These are phyloP conservation scores for Cerceris ruficornis DNA, from an alignment of 2,888 invertebrate species.

Conservation along the genomic window DNA sequence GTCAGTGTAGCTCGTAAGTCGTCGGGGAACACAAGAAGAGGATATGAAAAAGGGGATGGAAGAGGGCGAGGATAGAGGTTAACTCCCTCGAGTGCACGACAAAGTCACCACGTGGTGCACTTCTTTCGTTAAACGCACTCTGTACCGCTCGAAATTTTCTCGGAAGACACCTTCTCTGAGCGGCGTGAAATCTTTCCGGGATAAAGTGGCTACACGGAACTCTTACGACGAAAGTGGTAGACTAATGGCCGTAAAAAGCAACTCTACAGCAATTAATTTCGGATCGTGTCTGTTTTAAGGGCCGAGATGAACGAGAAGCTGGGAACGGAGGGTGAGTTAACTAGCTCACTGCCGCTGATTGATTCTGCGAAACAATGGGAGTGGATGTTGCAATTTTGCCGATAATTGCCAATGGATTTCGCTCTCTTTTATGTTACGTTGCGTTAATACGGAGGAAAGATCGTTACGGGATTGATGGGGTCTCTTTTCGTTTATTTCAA, in stretches of 20 bases:
- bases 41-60: slow-evolving; percentile 21
- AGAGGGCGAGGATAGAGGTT: slow-evolving; percentile 13
- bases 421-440: no score
- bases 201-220: slow-evolving; percentile 18
- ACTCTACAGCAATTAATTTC: slow-evolving; percentile 19
- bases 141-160: slow-evolving; percentile 18
- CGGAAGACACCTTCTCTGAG: slow-evolving; percentile 5
- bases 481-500: no score
- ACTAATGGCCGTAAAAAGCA: slow-evolving; percentile 3
- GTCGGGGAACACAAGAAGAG: slow-evolving; percentile 16
- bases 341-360: background rate
- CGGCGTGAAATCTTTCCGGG: slow-evolving; percentile 1
- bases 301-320: background rate
- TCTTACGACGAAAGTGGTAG: background rate
- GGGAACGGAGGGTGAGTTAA: background rate
- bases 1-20: slow-evolving; percentile 32
- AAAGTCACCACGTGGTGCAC: slow-evolving; percentile 19
- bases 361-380: no score
- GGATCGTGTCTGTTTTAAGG: background rate
- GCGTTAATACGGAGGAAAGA: no score
- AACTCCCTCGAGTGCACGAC: slow-evolving; percentile 25
- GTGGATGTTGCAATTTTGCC: no score
- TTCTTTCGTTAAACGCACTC: slow-evolving; percentile 13
- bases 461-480: no score
- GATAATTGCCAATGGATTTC: no score